A percentile compares a stretch with the other conserved stretches of the same genome.
These are phyloP conservation scores for Stenodema calcarata DNA, from an alignment of 2,888 invertebrate species.

Conservation along the genomic window DNA sequence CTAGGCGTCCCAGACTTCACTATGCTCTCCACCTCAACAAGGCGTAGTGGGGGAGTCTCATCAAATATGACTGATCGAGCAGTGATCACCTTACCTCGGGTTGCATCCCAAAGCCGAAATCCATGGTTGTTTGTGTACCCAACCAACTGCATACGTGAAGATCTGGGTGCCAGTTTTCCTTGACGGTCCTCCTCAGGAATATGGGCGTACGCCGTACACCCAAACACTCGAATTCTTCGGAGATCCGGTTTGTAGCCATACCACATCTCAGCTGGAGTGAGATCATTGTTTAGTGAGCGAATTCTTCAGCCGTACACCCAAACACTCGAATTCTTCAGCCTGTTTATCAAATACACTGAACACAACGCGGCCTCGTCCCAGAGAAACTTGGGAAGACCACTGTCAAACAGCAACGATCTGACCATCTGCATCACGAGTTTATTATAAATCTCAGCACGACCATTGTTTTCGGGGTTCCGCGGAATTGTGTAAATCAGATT, in stretches of 20 bases:
- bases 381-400: background rate
- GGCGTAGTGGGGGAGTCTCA: background rate
- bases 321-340: too few species aligned
- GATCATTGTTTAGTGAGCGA: conserved; percentile 43
- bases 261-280: conserved; percentile 59
- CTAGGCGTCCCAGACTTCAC: background rate
- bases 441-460: background rate
- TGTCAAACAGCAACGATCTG: background rate
- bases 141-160: background rate
- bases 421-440: background rate
- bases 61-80: conserved; percentile 27
- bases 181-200: conserved; percentile 15
- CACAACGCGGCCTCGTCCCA: conserved; percentile 40
- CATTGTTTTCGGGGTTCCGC: background rate
- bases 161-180: conserved; percentile 9
- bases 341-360: conserved; percentile 58
- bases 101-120: conserved; percentile 15
- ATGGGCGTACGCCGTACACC: conserved; percentile 49
- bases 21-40: background rate
- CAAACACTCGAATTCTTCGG: conserved; percentile 58
- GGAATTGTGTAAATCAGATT: background rate
- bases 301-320: too few species aligned
- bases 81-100: background rate
- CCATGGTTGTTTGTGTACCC: conserved; percentile 30
- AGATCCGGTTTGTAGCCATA: conserved; percentile 57